Percentiles rank a stretch among this genome's conserved stretches.
Evolutionary conservation across 2,797 vertebrate species (phyloP).

Genomic region (Cirrhinus molitorella): DNA sequence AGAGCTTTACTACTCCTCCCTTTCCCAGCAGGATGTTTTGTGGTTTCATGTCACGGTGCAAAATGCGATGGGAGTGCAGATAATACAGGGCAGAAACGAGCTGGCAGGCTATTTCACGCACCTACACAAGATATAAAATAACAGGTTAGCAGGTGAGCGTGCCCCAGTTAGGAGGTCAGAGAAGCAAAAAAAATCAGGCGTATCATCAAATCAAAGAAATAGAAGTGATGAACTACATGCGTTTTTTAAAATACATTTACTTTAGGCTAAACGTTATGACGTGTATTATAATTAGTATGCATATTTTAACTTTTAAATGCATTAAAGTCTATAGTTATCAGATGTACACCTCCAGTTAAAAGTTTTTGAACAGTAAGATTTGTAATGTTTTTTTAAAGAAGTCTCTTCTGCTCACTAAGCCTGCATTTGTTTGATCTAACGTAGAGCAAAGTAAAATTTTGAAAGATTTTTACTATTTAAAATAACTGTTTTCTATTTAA

Average conservation of each 20-base stretch:
- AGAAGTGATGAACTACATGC: neutral
- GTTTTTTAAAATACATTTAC: neutral
- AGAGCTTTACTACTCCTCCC: slow-evolving; percentile 91
- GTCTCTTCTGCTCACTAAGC: too few relatives aligned
- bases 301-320: neutral
- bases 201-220: neutral
- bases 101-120: slow-evolving; percentile 90
- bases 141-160: slow-evolving; percentile 11
- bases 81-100: slow-evolving; percentile 96
- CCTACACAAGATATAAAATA: slow-evolving; percentile 74
- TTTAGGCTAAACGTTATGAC: neutral
- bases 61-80: slow-evolving; percentile 95
- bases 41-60: slow-evolving; percentile 98
- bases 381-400: too few relatives aligned
- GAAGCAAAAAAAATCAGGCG: neutral
- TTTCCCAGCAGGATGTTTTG: slow-evolving; percentile 96
- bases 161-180: slow-evolving; percentile 23
- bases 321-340: neutral
- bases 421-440: too few relatives aligned
- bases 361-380: too few relatives aligned
- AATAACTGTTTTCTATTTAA: too few relatives aligned
- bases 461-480: too few relatives aligned
- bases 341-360: too few relatives aligned
- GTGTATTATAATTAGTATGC: neutral
- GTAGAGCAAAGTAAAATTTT: too few relatives aligned